Evolutionary conservation across 1,140 invertebrate genomes (phyloP), one percentile per base, ranked within the genome.

Genomic region (Bombus fervidus): DNA sequence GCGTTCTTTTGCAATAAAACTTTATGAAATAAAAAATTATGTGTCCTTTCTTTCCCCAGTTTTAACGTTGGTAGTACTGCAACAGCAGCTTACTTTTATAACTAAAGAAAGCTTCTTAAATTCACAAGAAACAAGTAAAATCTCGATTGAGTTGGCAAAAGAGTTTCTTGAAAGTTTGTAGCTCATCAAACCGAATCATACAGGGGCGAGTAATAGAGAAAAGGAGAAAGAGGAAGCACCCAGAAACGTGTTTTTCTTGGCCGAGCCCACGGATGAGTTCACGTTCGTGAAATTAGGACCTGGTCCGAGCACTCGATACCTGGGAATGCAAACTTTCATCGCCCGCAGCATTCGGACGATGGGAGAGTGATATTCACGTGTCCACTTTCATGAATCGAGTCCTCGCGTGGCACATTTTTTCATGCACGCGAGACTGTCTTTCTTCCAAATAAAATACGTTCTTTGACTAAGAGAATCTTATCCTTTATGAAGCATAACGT

Each of bases 221-320:
- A 12, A 43, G 15, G 53, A 79, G 53, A 68, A 28, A 79, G 39
- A 57, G 64, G 62, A 86, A 72, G 43, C 53, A 5, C 2, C 15
- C 74, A 59, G 62, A 37, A 18, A 34, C 31, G 25, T 41, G 43
- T 85, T 88, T 88, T 88, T 85, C 82, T 88, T 64, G 25, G 18
- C 31, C 31, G 39, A 39, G 31, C 57, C 13, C 43, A 68, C 77
- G 77, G 87, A 89, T 80, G 88, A 81, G 80, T 72, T 78, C 78
- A 37, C 43, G 37, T 62, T 89, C 88, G 88, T 87, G 89, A 90
- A 90, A 90, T 90, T 90, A 89, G 88, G 86, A 79, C 84, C 79
- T 69, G 73, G 78, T 74, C 37, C 83, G 76, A 79, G 47, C 74
- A 76, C 68, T 79, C 77, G 80, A 74, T 79, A 47, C 86, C 47